Conservation (phyloP, 1,140 invertebrate genomes). For the Trichonephila clavata region DNA sequence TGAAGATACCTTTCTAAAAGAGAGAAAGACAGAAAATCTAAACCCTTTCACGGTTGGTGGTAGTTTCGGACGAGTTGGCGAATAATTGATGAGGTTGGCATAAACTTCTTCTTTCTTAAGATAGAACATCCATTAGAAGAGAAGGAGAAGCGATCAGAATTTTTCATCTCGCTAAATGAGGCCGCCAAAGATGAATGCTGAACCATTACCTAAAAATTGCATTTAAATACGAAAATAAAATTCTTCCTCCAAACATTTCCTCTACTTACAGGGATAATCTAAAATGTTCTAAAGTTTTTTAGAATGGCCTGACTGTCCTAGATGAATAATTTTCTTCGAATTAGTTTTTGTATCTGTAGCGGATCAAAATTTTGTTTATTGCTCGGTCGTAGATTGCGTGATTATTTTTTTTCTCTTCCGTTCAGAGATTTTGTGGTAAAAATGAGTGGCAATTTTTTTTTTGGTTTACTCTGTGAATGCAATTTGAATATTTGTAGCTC, state of each 20-base stretch:
- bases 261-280: neutral
- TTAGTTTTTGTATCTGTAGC: conserved; percentile 1
- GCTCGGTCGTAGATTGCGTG: neutral
- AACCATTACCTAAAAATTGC: conserved; percentile 50
- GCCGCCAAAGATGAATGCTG: conserved; percentile 51
- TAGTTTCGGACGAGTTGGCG: conserved; percentile 38
- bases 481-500: too few species aligned
- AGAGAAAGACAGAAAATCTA: conserved; percentile 6
- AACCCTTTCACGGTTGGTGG: conserved; percentile 24
- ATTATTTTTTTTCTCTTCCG: neutral
- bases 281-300: conserved; percentile 15
- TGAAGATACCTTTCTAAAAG: neutral
- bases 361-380: neutral
- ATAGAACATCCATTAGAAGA: conserved; percentile 31
- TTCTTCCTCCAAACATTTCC: conserved; percentile 4
- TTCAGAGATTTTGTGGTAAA: too few species aligned
- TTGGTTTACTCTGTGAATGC: too few species aligned
- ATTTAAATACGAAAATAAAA: conserved; percentile 49
- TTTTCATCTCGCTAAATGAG: conserved; percentile 38
- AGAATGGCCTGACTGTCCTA: neutral
- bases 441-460: neutral
- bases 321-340: conserved; percentile 39
- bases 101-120: conserved; percentile 52
- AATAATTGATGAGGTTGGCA: conserved; percentile 60
- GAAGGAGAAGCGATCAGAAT: conserved; percentile 35